A percentile compares a stretch with the other conserved stretches of the same genome.
phyloP scores from a whole-genome alignment of 2,113 vertebrate genomes.

The Megaceryle maxima region DNA sequence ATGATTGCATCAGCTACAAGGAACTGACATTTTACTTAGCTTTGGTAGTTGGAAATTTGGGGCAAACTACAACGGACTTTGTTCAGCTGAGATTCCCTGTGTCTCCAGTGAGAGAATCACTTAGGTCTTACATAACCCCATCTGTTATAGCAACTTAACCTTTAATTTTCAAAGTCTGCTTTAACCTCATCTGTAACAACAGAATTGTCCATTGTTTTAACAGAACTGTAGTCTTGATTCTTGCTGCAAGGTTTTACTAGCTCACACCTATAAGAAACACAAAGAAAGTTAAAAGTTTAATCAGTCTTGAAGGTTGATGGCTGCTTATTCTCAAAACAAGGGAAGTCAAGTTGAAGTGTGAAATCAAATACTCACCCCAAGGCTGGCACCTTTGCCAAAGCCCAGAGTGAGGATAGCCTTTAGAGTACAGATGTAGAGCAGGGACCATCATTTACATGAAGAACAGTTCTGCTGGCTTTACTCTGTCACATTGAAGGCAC shows the following conservation, averaged over 20 bases:
- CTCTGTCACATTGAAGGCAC: neutral
- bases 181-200: neutral
- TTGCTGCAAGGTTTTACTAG: neutral
- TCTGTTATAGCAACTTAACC: neutral
- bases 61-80: neutral
- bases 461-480: neutral
- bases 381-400: neutral
- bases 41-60: constrained; percentile 33
- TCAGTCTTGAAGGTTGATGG: neutral
- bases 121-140: neutral
- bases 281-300: neutral
- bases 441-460: neutral
- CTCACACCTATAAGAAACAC: neutral
- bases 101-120: neutral
- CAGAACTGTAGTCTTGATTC: neutral
- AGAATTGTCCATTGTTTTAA: neutral
- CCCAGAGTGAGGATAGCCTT: neutral
- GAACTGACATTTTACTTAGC: constrained; percentile 47
- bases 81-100: neutral
- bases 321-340: neutral
- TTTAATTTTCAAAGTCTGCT: neutral
- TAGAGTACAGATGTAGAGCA: neutral
- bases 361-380: neutral
- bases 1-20: neutral
- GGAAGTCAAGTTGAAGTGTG: neutral